Conservation (phyloP, 2,113 vertebrate genomes). For the Antennarius striatus region DNA sequence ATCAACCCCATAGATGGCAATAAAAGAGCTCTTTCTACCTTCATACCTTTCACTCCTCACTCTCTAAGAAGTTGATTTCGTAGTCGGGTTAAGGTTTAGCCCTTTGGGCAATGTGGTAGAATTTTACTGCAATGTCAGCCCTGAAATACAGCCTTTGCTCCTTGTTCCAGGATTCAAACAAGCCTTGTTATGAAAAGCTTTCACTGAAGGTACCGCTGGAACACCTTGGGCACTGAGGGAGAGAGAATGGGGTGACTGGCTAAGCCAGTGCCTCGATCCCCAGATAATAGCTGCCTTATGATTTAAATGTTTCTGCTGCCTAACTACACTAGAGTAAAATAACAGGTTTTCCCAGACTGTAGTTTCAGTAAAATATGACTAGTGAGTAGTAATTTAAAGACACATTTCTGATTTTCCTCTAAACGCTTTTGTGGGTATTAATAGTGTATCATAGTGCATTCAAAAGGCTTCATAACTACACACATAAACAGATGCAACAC, state of each 20-base stretch:
- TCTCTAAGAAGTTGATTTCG: slow-evolving; percentile 58
- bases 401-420: background rate
- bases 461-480: too few relatives aligned
- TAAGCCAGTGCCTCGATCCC: slow-evolving; percentile 33
- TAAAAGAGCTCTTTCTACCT: slow-evolving; percentile 18
- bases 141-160: slow-evolving; percentile 62
- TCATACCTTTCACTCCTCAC: slow-evolving; percentile 16
- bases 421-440: background rate
- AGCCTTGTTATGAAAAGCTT: slow-evolving; percentile 63
- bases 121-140: slow-evolving; percentile 69
- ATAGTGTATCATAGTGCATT: too few relatives aligned
- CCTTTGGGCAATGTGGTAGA: slow-evolving; percentile 62
- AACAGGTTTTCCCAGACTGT: slow-evolving; percentile 14
- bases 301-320: slow-evolving; percentile 21
- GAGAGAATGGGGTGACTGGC: slow-evolving; percentile 38
- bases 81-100: slow-evolving; percentile 60
- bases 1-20: slow-evolving; percentile 3
- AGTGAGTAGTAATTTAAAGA: slow-evolving; percentile 6
- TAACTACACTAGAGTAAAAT: slow-evolving; percentile 9
- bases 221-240: slow-evolving; percentile 46
- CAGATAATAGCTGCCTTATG: slow-evolving; percentile 35
- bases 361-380: slow-evolving; percentile 9
- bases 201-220: slow-evolving; percentile 39
- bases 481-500: too few relatives aligned
- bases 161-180: slow-evolving; percentile 71